phyloP scores from a whole-genome alignment of 2,113 vertebrate species.

The Loxodonta africana region DNA sequence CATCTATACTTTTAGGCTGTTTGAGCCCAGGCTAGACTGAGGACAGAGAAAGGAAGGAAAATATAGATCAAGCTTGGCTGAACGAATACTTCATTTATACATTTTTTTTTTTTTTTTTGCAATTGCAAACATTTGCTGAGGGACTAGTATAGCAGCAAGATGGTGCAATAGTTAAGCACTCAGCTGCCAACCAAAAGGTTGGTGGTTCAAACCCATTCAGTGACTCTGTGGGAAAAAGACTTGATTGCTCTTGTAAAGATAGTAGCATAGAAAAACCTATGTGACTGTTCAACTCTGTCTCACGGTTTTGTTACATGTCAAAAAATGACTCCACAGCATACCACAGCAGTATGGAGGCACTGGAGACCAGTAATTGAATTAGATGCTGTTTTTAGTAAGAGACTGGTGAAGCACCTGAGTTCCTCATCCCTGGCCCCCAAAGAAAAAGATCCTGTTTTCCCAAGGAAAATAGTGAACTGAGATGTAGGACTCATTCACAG shows the following conservation, averaged over 20 bases:
- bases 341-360: background rate
- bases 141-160: background rate
- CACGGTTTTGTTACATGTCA: no score
- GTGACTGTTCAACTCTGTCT: no score
- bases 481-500: background rate
- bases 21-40: background rate
- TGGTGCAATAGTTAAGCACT: background rate
- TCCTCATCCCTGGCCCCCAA: background rate
- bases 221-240: background rate
- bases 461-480: background rate
- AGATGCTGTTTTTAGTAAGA: background rate
- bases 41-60: background rate
- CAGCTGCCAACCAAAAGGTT: background rate
- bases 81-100: background rate
- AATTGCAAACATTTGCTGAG: background rate
- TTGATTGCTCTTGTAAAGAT: no score
- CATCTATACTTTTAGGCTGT: background rate
- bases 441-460: background rate
- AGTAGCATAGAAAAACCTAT: no score
- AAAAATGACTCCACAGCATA: no score
- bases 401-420: background rate
- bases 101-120: no score
- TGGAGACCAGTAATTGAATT: background rate
- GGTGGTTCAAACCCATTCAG: background rate
- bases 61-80: background rate